phyloP scores from a whole-genome alignment of 2,113 vertebrate genomes.

The Aspidoscelis tigris region DNA sequence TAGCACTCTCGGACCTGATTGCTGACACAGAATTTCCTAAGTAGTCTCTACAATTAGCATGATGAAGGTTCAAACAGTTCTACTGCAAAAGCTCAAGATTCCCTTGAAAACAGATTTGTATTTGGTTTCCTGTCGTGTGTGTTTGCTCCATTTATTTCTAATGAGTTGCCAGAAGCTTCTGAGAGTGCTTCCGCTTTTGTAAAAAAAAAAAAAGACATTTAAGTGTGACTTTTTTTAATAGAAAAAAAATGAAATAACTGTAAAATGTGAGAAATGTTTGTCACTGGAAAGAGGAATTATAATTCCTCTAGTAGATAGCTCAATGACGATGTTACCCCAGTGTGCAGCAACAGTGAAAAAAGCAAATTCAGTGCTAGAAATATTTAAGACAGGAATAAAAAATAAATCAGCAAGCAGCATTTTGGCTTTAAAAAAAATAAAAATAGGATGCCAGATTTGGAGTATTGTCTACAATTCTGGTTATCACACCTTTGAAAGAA shows the following conservation, averaged over 20 bases:
- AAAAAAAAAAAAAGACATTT: conserved; percentile 24
- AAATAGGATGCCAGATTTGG: too few species aligned
- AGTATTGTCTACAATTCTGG: too few species aligned
- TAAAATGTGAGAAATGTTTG: conserved; percentile 18
- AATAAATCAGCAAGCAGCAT: too few species aligned
- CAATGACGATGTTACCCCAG: too few species aligned
- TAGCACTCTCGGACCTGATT: conserved; percentile 48
- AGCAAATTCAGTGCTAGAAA: too few species aligned
- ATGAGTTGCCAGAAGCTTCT: conserved; percentile 57
- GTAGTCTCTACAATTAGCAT: conserved; percentile 54
- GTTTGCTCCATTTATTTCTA: conserved; percentile 60
- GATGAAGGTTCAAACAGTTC: conserved; percentile 53
- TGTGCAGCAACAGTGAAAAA: too few species aligned
- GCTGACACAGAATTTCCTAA: conserved; percentile 62
- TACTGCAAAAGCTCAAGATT: conserved; percentile 46
- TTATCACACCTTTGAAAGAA: too few species aligned
- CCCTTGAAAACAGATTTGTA: conserved; percentile 53
- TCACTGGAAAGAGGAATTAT: conserved; percentile 8
- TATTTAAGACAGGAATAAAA: too few species aligned
- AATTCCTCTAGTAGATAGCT: too few species aligned
- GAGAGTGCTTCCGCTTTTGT: conserved; percentile 2
- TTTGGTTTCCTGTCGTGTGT: conserved; percentile 54
- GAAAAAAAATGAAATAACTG: not conserved
- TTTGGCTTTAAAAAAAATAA: too few species aligned
- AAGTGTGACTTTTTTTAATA: conserved; percentile 15